Conservation (phyloP, 2,888 invertebrate genomes). For the Acrobasis suavella region DNA sequence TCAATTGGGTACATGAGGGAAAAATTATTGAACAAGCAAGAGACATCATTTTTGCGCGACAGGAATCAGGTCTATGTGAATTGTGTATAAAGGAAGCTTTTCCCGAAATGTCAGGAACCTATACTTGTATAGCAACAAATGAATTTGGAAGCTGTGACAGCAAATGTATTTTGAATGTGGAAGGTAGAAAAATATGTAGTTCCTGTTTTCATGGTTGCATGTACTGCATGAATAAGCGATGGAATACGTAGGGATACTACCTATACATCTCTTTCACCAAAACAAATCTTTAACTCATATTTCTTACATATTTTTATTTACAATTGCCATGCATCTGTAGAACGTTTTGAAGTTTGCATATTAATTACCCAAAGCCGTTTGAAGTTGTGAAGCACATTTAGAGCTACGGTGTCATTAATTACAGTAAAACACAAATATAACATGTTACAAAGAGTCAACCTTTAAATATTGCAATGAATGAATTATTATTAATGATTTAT, state of each 20-base stretch:
- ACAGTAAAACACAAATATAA: slow-evolving; percentile 11
- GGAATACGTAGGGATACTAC: slow-evolving; percentile 32
- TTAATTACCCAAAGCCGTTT: slow-evolving; percentile 24
- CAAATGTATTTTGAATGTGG: slow-evolving; percentile 89
- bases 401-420: slow-evolving; percentile 4
- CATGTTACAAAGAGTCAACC: not conserved
- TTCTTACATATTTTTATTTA: slow-evolving; percentile 28
- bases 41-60: slow-evolving; percentile 88
- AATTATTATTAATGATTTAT: slow-evolving; percentile 19
- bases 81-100: slow-evolving; percentile 93
- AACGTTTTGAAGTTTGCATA: slow-evolving; percentile 37
- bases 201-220: slow-evolving; percentile 44
- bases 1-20: slow-evolving; percentile 91
- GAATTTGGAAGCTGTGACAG: slow-evolving; percentile 91
- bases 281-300: slow-evolving; percentile 34
- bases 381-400: slow-evolving; percentile 17
- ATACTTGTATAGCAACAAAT: slow-evolving; percentile 91
- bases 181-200: slow-evolving; percentile 84
- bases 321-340: slow-evolving; percentile 74
- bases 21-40: slow-evolving; percentile 88
- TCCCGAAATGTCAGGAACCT: slow-evolving; percentile 94
- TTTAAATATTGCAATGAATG: not conserved
- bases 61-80: slow-evolving; percentile 89
- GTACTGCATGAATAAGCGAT: slow-evolving; percentile 43
- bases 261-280: slow-evolving; percentile 35